Percentiles rank a stretch among this genome's conserved stretches.
These are phyloP conservation scores for Chymomyza amoena DNA, from an alignment of 2,888 invertebrate species.

Conservation along the genomic window DNA sequence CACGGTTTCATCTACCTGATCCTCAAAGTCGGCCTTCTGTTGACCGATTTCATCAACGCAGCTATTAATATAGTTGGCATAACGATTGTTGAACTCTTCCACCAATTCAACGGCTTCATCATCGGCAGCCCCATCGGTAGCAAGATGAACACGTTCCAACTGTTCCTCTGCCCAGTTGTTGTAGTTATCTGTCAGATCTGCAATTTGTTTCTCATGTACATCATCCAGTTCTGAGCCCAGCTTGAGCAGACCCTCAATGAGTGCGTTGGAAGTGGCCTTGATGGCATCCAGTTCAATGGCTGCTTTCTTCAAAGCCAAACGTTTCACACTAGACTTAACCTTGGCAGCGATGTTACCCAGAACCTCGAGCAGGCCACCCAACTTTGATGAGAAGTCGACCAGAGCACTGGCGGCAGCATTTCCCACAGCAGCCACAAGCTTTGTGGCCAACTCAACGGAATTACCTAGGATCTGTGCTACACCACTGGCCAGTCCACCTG, in stretches of 20 bases:
- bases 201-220: background rate
- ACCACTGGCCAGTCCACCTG: conserved; percentile 7
- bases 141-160: conserved; percentile 17
- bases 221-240: conserved; percentile 3
- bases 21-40: conserved; percentile 12
- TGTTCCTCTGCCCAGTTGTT: conserved; percentile 26
- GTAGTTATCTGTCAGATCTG: conserved; percentile 2
- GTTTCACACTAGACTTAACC: conserved; percentile 4
- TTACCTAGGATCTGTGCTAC: background rate
- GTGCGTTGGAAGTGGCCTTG: background rate
- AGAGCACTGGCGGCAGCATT: background rate
- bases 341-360: background rate
- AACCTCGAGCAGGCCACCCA: background rate
- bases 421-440: conserved; percentile 17
- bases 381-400: background rate
- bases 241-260: conserved; percentile 6
- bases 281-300: conserved; percentile 10
- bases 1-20: conserved; percentile 12
- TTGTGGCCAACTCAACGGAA: background rate
- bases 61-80: conserved; percentile 6
- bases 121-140: conserved; percentile 21
- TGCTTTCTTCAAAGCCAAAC: conserved; percentile 7
- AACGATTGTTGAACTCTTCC: conserved; percentile 6
- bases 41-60: conserved; percentile 20
- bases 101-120: conserved; percentile 16